Evolutionary conservation across 1,140 invertebrate genomes (phyloP).

Genomic region (Cataglyphis hispanica): DNA sequence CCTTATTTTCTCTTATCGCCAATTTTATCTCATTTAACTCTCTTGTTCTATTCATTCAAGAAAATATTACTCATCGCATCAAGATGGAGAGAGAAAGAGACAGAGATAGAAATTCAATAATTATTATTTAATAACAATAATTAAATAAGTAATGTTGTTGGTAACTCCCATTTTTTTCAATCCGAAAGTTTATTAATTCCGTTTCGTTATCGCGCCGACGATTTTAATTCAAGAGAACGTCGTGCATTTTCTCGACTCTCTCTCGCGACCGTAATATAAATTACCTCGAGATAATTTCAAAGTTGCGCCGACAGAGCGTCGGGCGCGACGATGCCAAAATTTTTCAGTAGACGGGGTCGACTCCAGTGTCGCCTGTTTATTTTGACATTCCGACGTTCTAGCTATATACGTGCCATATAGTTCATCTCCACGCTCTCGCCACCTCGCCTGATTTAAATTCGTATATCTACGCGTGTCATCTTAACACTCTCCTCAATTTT

Average conservation of each 20-base stretch:
- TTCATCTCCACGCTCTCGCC: slow-evolving; percentile 15
- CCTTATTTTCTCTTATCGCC: not conserved
- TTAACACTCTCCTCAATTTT: slow-evolving; percentile 5
- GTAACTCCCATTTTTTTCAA: slow-evolving; percentile 30
- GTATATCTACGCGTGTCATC: not conserved
- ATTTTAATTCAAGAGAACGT: slow-evolving; percentile 67
- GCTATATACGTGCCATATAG: slow-evolving; percentile 1
- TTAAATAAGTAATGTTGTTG: slow-evolving; percentile 15
- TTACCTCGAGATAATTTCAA: slow-evolving; percentile 72
- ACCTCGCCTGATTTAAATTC: not conserved
- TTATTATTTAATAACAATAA: not conserved
- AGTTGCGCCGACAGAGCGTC: slow-evolving; percentile 48
- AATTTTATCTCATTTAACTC: not conserved
- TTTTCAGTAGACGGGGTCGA: slow-evolving; percentile 44
- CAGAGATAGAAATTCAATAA: not conserved
- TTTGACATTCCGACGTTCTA: slow-evolving; percentile 34
- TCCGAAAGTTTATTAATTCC: slow-evolving; percentile 37
- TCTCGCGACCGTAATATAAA: slow-evolving; percentile 64
- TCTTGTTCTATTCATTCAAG: not conserved
- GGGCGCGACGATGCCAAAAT: slow-evolving; percentile 16
- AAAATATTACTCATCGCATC: not conserved
- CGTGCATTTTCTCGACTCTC: slow-evolving; percentile 44
- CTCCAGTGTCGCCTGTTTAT: slow-evolving; percentile 41
- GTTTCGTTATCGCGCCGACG: slow-evolving; percentile 39
- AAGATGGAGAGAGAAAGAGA: not conserved